Evolutionary conservation across 2,113 vertebrate genomes (phyloP).

Genomic region (Rhadina sibilatrix): DNA sequence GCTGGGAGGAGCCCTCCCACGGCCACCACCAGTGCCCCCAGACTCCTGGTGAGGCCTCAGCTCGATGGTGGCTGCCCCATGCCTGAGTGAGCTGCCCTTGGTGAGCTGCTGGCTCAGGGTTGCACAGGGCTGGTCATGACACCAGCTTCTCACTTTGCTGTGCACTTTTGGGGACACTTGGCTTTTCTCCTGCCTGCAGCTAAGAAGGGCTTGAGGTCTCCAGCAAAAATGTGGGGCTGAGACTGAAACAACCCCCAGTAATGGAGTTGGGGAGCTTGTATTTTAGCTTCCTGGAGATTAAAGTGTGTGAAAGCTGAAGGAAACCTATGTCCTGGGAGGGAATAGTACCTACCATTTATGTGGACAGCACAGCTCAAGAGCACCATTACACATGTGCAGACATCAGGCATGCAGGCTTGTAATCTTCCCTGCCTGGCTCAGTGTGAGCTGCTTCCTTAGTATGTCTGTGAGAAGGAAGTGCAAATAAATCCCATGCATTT

Average conservation of each 20-base stretch:
- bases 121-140: accelerated
- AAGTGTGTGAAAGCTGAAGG: background rate
- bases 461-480: background rate
- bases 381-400: background rate
- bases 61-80: background rate
- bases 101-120: background rate
- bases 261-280: background rate
- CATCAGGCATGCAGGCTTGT: background rate
- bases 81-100: background rate
- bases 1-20: background rate
- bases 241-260: background rate
- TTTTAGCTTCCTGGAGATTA: accelerated
- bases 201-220: background rate
- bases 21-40: background rate
- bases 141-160: accelerated
- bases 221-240: background rate
- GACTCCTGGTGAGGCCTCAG: background rate
- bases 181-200: background rate
- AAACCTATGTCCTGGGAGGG: background rate
- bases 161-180: accelerated
- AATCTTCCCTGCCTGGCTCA: background rate
- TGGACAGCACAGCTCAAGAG: background rate
- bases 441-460: background rate
- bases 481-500: background rate
- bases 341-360: background rate